Conservation (phyloP, 2,113 vertebrate genomes). For the Brachyistius frenatus region DNA sequence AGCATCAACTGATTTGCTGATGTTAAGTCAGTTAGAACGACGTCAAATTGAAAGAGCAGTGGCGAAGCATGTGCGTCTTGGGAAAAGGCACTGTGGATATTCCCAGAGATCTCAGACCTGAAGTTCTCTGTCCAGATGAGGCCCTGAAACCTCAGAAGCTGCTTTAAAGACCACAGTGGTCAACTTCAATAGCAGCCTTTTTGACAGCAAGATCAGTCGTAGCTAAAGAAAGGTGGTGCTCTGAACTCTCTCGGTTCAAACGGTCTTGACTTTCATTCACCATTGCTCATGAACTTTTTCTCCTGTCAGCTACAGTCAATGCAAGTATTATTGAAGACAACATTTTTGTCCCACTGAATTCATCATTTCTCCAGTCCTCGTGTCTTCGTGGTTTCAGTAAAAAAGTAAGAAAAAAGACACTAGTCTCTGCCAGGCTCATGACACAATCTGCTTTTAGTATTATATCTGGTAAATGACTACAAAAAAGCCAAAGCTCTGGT, state of each 20-base stretch:
- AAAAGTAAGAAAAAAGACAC: neutral
- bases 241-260: constrained; percentile 10
- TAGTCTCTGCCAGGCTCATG: neutral
- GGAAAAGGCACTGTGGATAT: constrained; percentile 38
- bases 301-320: constrained; percentile 2
- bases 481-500: constrained; percentile 30
- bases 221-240: neutral
- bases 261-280: constrained; percentile 3
- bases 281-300: constrained; percentile 1
- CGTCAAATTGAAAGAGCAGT: too few relatives aligned
- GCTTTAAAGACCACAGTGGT: constrained; percentile 42
- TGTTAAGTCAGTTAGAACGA: neutral
- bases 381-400: constrained; percentile 5
- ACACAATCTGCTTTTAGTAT: constrained; percentile 37
- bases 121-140: constrained; percentile 11
- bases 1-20: constrained; percentile 8
- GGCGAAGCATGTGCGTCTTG: constrained; percentile 18
- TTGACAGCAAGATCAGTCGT: constrained; percentile 6
- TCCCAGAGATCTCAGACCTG: constrained; percentile 30
- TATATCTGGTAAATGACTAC: constrained; percentile 35
- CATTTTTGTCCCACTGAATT: constrained; percentile 16
- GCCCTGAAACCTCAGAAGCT: constrained; percentile 31
- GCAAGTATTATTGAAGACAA: constrained; percentile 1
- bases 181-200: constrained; percentile 20
- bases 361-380: neutral